These are phyloP conservation scores for Hedychridium roseum DNA, from an alignment of 2,888 invertebrate genomes.

Conservation along the genomic window DNA sequence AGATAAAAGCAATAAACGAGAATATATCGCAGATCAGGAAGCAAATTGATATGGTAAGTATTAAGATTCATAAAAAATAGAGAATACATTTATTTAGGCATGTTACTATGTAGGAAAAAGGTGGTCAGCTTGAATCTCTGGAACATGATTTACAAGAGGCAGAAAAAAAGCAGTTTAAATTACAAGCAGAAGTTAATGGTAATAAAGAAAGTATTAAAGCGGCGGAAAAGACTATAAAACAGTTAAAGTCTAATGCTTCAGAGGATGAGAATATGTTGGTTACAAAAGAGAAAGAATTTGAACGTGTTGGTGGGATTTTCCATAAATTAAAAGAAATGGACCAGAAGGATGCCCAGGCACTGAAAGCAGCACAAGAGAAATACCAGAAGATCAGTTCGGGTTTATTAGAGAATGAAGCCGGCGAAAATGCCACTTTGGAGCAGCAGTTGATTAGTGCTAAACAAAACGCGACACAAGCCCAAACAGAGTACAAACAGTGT, in stretches of 20 bases:
- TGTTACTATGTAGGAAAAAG: conserved; percentile 69
- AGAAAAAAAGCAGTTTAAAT: conserved; percentile 75
- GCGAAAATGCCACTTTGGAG: conserved; percentile 83
- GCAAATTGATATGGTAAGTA: conserved; percentile 72
- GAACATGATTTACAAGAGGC: conserved; percentile 72
- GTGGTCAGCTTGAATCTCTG: conserved; percentile 70
- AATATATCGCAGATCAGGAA: conserved; percentile 71
- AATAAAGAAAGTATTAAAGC: conserved; percentile 73
- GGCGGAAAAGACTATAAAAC: conserved; percentile 74
- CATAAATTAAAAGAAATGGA: conserved; percentile 75
- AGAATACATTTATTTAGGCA: conserved; percentile 3
- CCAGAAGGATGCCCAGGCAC: conserved; percentile 72
- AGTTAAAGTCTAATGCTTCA: conserved; percentile 71
- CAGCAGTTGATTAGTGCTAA: conserved; percentile 89
- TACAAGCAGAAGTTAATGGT: conserved; percentile 71
- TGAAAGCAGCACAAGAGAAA: conserved; percentile 77
- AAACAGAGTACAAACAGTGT: conserved; percentile 81
- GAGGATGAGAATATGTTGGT: conserved; percentile 74
- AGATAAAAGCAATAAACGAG: conserved; percentile 68
- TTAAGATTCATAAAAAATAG: too few species aligned
- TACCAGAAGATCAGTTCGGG: conserved; percentile 89
- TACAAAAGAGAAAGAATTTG: conserved; percentile 70
- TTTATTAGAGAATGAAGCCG: conserved; percentile 78
- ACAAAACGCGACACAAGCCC: conserved; percentile 77
- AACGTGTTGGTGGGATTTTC: conserved; percentile 72